phyloP scores from a whole-genome alignment of 2,888 invertebrate species.

The Tetanocera ferruginea region DNA sequence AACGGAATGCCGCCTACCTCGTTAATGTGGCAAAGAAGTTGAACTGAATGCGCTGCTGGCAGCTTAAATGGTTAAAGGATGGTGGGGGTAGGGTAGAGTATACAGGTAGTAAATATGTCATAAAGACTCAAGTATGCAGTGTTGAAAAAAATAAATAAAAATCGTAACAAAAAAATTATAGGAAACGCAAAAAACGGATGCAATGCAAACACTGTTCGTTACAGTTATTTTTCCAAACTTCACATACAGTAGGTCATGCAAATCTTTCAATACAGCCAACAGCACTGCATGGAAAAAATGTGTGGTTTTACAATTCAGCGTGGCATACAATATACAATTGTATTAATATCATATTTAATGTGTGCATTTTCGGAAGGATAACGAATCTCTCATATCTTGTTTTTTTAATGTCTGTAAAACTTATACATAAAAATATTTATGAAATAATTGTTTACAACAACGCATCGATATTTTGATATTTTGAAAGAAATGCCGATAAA shows the following conservation, averaged over 20 bases:
- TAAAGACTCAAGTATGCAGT: neutral
- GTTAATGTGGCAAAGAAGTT: conserved; percentile 14
- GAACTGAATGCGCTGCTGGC: neutral
- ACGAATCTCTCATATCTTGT: too few relatives aligned
- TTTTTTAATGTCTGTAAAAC: too few relatives aligned
- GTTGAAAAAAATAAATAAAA: neutral
- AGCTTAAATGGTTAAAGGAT: neutral
- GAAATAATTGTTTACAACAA: too few relatives aligned
- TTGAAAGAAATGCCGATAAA: too few relatives aligned
- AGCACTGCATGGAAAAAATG: neutral
- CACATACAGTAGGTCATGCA: neutral
- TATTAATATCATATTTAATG: too few relatives aligned
- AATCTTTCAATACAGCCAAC: neutral
- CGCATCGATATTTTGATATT: too few relatives aligned
- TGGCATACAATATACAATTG: too few relatives aligned
- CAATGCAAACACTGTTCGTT: neutral
- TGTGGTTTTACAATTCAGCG: too few relatives aligned
- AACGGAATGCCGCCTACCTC: neutral
- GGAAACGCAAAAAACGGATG: neutral
- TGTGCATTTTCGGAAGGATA: too few relatives aligned
- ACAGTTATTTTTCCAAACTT: neutral
- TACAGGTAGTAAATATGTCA: neutral
- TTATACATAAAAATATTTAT: too few relatives aligned
- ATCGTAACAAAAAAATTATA: neutral
- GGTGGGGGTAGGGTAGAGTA: neutral